These are phyloP conservation scores for Cyanistes caeruleus DNA, from an alignment of 2,113 vertebrate genomes.

Conservation along the genomic window DNA sequence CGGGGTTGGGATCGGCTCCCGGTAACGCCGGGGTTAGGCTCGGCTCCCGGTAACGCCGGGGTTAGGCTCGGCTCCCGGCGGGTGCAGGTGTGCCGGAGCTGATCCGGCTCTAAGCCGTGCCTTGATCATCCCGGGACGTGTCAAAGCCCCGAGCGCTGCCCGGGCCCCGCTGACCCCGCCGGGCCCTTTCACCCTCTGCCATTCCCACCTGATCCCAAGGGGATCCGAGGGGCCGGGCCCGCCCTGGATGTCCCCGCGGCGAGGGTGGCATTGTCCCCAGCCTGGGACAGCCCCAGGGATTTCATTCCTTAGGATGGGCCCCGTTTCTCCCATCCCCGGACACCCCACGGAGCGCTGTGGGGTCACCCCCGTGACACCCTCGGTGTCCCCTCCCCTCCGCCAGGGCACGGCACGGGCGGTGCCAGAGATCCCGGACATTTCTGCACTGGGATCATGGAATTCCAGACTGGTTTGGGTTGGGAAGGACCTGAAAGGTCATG, in stretches of 20 bases:
- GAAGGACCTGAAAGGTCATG: neutral
- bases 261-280: neutral
- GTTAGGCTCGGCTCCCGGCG: neutral
- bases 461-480: neutral
- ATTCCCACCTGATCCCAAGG: neutral
- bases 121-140: neutral
- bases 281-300: fast-evolving
- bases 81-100: neutral
- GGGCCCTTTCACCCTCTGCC: neutral
- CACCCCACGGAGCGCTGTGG: neutral
- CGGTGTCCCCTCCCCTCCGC: neutral
- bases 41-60: no score
- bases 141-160: neutral
- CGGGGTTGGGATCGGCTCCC: no score
- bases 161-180: neutral
- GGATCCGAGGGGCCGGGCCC: slow-evolving; percentile 3
- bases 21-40: neutral
- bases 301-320: fast-evolving
- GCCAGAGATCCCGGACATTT: neutral
- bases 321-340: fast-evolving
- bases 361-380: neutral
- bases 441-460: neutral
- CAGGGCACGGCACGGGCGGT: fast-evolving
- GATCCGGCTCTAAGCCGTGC: neutral
- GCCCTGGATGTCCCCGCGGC: fast-evolving